phyloP scores from a whole-genome alignment of 2,888 invertebrate species.

The Aspidiotus rigidus region DNA sequence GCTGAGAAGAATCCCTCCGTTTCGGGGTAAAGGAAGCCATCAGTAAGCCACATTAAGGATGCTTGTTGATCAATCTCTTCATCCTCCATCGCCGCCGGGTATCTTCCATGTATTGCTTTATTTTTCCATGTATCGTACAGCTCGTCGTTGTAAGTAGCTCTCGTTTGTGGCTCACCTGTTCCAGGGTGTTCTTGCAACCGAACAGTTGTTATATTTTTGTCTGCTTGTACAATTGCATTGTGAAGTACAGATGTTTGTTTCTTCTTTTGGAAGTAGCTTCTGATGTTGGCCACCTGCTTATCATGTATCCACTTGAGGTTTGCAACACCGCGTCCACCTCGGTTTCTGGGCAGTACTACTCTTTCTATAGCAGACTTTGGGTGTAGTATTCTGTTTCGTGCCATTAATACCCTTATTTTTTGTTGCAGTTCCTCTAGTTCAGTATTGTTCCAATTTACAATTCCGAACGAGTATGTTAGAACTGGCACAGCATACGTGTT shows the following conservation, averaged over 20 bases:
- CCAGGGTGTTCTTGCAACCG: background rate
- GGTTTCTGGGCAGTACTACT: conserved; percentile 1
- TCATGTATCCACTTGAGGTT: background rate
- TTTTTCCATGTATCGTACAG: background rate
- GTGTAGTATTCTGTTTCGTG: background rate
- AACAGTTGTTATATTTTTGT: background rate
- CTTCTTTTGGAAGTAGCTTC: background rate
- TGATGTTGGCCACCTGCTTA: background rate
- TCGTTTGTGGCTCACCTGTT: no score
- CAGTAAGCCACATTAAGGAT: background rate
- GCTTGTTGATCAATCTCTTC: background rate
- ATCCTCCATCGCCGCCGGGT: background rate
- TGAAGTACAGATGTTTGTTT: background rate
- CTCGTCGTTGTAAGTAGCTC: no score
- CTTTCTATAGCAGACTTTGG: background rate
- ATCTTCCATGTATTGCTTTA: background rate
- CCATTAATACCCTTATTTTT: conserved; percentile 6
- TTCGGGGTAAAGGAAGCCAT: background rate
- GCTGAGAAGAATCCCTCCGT: background rate
- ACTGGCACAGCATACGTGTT: conserved; percentile 35
- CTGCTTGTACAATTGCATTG: background rate
- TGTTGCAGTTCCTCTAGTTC: conserved; percentile 26
- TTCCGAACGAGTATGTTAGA: conserved; percentile 35
- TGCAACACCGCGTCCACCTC: background rate
- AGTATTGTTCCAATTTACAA: conserved; percentile 35